Percentiles rank a stretch among this genome's conserved stretches.
Evolutionary conservation across 2,797 vertebrate genomes (phyloP).

Genomic region (Anniella stebbinsi): DNA sequence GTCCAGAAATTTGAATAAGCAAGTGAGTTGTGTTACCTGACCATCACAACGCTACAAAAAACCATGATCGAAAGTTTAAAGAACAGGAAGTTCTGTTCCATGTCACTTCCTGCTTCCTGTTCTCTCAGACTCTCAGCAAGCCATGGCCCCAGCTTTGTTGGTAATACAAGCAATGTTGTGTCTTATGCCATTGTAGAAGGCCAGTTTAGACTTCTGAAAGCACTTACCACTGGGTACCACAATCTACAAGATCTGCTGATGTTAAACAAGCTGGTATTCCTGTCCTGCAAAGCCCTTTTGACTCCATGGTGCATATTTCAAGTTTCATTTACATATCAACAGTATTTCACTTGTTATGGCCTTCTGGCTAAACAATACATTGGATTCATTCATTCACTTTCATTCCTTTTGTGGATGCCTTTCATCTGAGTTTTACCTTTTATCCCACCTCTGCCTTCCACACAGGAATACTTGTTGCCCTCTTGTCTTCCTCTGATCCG

Average conservation of each 20-base stretch:
- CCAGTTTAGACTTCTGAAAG: conserved; percentile 7
- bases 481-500: conserved; percentile 69
- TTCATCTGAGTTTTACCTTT: conserved; percentile 63
- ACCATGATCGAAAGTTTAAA: neutral
- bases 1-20: neutral
- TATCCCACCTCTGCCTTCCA: conserved; percentile 61
- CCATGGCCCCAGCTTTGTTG: neutral
- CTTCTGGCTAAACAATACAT: conserved; percentile 37
- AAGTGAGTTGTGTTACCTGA: no score
- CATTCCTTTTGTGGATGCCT: conserved; percentile 65
- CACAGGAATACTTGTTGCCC: conserved; percentile 61
- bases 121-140: neutral
- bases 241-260: conserved; percentile 32
- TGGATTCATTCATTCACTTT: conserved; percentile 18
- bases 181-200: neutral
- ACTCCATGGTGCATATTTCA: conserved; percentile 61
- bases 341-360: conserved; percentile 38
- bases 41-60: no score
- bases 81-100: neutral
- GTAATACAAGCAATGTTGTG: neutral
- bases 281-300: conserved; percentile 58
- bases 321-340: conserved; percentile 76
- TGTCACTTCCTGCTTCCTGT: neutral
- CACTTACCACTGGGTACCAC: conserved; percentile 34
- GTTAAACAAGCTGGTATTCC: conserved; percentile 46